Evolutionary conservation across 2,888 invertebrate genomes (phyloP).

Genomic region (Hirtodrosophila alboralis): DNA sequence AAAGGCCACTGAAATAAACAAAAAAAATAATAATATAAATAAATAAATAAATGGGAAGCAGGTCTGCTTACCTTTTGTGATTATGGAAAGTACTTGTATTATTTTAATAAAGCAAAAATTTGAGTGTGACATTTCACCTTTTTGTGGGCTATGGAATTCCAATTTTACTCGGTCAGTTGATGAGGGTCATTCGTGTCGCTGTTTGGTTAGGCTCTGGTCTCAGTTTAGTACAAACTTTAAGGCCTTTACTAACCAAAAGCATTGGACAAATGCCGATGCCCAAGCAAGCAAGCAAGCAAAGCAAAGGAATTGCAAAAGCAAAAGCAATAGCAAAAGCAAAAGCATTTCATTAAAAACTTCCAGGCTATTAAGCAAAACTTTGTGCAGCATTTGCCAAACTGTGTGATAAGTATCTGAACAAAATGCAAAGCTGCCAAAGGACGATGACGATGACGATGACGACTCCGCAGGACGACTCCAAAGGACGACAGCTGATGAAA

Average conservation of each 20-base stretch:
- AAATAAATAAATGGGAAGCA: not conserved
- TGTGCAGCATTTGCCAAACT: slow-evolving; percentile 80
- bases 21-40: not conserved
- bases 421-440: slow-evolving; percentile 79
- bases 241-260: slow-evolving; percentile 10
- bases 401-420: slow-evolving; percentile 79
- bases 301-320: slow-evolving; percentile 8
- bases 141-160: slow-evolving; percentile 29
- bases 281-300: slow-evolving; percentile 13
- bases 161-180: slow-evolving; percentile 49
- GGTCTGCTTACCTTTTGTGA: slow-evolving; percentile 37
- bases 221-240: slow-evolving; percentile 28
- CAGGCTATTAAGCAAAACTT: slow-evolving; percentile 80
- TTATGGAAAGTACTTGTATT: slow-evolving; percentile 55
- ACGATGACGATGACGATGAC: slow-evolving; percentile 36
- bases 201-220: slow-evolving; percentile 5
- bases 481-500: slow-evolving; percentile 75
- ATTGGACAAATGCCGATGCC: slow-evolving; percentile 2
- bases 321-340: slow-evolving; percentile 56
- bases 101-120: slow-evolving; percentile 74
- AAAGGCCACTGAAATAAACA: slow-evolving; percentile 9
- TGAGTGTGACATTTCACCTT: slow-evolving; percentile 74
- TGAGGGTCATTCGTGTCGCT: slow-evolving; percentile 57
- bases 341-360: slow-evolving; percentile 79
- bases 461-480: slow-evolving; percentile 30